Evolutionary conservation across 2,113 vertebrate species (phyloP).

Genomic region (Phyllostomus discolor): DNA sequence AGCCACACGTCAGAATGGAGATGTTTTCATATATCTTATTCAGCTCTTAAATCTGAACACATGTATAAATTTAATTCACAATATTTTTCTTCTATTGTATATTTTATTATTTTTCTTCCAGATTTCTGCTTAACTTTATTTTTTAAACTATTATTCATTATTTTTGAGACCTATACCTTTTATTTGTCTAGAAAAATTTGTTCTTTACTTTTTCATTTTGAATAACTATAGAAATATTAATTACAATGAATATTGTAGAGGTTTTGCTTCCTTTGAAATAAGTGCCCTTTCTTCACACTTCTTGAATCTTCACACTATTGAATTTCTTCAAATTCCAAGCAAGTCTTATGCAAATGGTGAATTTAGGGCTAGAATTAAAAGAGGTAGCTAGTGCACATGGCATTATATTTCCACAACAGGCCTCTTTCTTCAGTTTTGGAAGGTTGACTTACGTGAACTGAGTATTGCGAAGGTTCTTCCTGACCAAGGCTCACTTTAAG

Average conservation of each 20-base stretch:
- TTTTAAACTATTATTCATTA: background rate
- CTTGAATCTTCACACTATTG: background rate
- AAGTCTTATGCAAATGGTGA: background rate
- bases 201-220: background rate
- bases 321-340: background rate
- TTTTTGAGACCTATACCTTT: background rate
- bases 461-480: background rate
- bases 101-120: background rate
- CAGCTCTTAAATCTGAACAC: background rate
- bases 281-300: background rate
- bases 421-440: background rate
- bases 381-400: background rate
- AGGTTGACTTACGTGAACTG: background rate
- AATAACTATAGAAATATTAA: background rate
- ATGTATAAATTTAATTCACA: background rate
- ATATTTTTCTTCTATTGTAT: background rate
- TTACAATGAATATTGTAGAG: background rate
- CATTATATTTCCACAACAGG: background rate
- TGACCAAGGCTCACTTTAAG: background rate
- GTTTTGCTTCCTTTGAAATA: background rate
- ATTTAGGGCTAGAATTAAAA: background rate
- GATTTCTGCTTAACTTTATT: background rate
- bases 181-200: background rate
- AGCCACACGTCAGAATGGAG: background rate
- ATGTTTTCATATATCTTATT: background rate